A percentile compares a stretch with the other conserved stretches of the same genome.
Evolutionary conservation across 2,113 vertebrate species (phyloP).

Genomic region (Trogon surrucura): DNA sequence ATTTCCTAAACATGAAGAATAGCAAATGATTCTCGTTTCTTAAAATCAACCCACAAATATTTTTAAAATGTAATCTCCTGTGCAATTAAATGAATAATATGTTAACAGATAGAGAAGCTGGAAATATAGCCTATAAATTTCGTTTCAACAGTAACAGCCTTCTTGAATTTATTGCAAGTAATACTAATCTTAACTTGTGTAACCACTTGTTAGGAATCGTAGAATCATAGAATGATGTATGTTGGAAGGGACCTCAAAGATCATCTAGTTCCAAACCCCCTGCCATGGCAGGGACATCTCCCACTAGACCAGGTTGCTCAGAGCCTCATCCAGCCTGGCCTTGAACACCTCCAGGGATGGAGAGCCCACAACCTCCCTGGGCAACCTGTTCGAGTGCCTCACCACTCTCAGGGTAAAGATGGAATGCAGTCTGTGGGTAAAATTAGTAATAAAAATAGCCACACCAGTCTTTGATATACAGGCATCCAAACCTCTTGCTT

Average conservation of each 20-base stretch:
- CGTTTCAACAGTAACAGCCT: not conserved
- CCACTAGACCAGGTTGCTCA: too few relatives aligned
- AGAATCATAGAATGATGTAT: too few relatives aligned
- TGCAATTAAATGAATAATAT: constrained; percentile 1
- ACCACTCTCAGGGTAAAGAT: too few relatives aligned
- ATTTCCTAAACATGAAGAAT: constrained; percentile 20
- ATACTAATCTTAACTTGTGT: not conserved
- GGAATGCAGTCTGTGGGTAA: not conserved
- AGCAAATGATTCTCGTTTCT: not conserved
- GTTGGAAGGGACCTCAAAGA: too few relatives aligned
- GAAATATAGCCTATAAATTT: not conserved
- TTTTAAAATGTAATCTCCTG: not conserved
- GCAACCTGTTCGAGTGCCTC: too few relatives aligned
- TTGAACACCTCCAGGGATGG: too few relatives aligned
- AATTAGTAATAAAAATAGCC: not conserved
- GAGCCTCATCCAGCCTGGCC: too few relatives aligned
- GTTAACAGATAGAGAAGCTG: not conserved
- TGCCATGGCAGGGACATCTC: too few relatives aligned
- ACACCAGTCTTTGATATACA: constrained; percentile 12
- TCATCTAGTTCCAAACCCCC: too few relatives aligned
- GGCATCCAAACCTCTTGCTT: not conserved
- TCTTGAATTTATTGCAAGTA: constrained; percentile 10
- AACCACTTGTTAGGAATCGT: constrained; percentile 13
- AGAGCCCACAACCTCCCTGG: too few relatives aligned
- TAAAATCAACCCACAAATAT: not conserved